These are phyloP conservation scores for Trematocara macrostoma DNA, from an alignment of 2,113 vertebrate species.

Conservation along the genomic window DNA sequence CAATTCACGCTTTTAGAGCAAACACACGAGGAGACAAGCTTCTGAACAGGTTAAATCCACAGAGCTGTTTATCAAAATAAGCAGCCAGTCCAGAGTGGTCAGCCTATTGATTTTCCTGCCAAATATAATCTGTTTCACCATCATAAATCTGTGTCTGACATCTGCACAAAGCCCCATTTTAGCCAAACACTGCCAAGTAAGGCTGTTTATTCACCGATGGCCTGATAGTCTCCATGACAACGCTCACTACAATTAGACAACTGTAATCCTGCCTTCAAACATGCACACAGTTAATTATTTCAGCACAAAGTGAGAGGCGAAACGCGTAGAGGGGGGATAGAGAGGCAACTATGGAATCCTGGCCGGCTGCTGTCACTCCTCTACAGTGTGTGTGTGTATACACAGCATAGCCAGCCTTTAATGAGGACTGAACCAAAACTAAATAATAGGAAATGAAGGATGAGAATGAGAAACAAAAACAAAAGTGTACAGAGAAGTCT, in stretches of 20 bases:
- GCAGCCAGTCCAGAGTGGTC: slow-evolving; percentile 79
- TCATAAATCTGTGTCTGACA: slow-evolving; percentile 94
- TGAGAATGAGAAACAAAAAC: slow-evolving; percentile 15
- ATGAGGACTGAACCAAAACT: slow-evolving; percentile 45
- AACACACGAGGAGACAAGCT: slow-evolving; percentile 70
- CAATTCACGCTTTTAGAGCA: slow-evolving; percentile 74
- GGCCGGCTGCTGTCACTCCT: slow-evolving; percentile 63
- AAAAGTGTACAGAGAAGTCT: not conserved
- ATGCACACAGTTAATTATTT: slow-evolving; percentile 87
- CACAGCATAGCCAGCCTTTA: slow-evolving; percentile 57
- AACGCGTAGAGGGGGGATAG: slow-evolving; percentile 77
- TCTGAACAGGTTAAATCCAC: slow-evolving; percentile 78
- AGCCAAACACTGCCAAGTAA: slow-evolving; percentile 87
- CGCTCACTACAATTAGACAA: slow-evolving; percentile 92
- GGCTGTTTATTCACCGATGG: slow-evolving; percentile 86
- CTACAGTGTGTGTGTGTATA: slow-evolving; percentile 46
- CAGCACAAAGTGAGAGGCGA: slow-evolving; percentile 78
- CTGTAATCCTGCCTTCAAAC: slow-evolving; percentile 90
- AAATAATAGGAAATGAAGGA: slow-evolving; percentile 19
- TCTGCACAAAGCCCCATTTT: slow-evolving; percentile 85
- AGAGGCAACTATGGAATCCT: slow-evolving; percentile 73
- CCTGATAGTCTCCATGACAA: slow-evolving; percentile 94
- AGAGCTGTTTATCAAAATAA: slow-evolving; percentile 84
- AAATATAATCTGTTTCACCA: slow-evolving; percentile 87
- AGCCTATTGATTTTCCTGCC: slow-evolving; percentile 84